Conservation (phyloP, 2,113 vertebrate genomes). For the Climacteris rufus region DNA sequence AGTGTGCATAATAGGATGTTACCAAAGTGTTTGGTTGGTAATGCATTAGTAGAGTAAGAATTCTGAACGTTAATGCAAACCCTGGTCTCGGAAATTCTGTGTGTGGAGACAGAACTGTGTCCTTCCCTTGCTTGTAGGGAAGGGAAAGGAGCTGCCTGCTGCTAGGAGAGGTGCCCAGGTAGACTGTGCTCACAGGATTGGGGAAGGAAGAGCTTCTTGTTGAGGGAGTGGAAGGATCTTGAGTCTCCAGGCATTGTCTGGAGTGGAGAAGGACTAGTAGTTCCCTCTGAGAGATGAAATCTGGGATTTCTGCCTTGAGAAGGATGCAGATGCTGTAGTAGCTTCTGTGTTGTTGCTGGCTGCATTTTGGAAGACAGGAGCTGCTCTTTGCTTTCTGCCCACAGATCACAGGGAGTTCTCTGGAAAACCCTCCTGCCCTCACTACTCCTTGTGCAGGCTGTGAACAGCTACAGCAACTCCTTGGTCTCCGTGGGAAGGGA, state of each 20-base stretch:
- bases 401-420: background rate
- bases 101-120: background rate
- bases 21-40: background rate
- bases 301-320: background rate
- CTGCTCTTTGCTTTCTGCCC: background rate
- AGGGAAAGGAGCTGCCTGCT: background rate
- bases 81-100: background rate
- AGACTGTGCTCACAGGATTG: background rate
- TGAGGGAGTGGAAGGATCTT: background rate
- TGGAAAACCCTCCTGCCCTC: background rate
- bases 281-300: background rate
- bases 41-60: background rate
- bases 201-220: background rate
- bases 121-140: background rate
- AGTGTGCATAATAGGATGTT: background rate
- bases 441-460: background rate
- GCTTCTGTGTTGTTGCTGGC: fast-evolving
- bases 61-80: background rate
- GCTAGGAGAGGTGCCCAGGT: background rate
- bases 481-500: background rate
- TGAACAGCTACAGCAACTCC: background rate
- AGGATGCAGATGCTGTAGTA: background rate
- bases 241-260: background rate
- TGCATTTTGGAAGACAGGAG: background rate
- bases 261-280: background rate